phyloP scores from a whole-genome alignment of 2,888 invertebrate genomes.

The Ptychoptera contaminata region DNA sequence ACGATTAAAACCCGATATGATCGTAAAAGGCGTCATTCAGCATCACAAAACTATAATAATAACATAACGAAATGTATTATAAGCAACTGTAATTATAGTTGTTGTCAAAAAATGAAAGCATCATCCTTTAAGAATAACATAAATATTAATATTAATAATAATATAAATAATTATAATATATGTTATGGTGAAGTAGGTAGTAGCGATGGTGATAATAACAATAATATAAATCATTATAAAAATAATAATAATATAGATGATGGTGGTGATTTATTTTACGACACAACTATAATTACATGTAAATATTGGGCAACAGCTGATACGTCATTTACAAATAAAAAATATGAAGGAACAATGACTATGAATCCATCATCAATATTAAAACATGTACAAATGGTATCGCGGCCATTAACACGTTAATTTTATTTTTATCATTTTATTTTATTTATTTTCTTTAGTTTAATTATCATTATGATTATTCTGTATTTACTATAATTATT shows the following conservation, averaged over 20 bases:
- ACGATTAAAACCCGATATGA: constrained; percentile 22
- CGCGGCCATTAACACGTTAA: constrained; percentile 22
- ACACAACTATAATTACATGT: constrained; percentile 19
- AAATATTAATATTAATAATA: no score
- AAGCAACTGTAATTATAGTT: no score
- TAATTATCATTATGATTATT: no score
- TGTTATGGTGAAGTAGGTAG: background rate
- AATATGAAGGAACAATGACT: constrained; percentile 10
- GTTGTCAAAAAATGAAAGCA: no score
- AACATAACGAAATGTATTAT: background rate
- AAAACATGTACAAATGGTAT: constrained; percentile 21
- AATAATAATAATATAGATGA: constrained; percentile 4
- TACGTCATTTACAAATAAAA: constrained; percentile 9
- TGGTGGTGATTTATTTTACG: constrained; percentile 1
- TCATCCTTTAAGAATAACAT: no score
- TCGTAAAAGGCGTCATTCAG: constrained; percentile 43
- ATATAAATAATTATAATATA: background rate
- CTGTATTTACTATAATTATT: no score
- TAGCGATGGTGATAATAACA: constrained; percentile 4
- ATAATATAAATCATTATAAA: constrained; percentile 3
- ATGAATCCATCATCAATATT: constrained; percentile 18
- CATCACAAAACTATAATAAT: constrained; percentile 22
- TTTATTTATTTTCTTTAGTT: no score
- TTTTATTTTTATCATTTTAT: no score
- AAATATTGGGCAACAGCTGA: constrained; percentile 20